Percentiles rank a stretch among this genome's conserved stretches.
These are phyloP conservation scores for Rhagonycha lutea DNA, from an alignment of 2,888 invertebrate species.

Conservation along the genomic window DNA sequence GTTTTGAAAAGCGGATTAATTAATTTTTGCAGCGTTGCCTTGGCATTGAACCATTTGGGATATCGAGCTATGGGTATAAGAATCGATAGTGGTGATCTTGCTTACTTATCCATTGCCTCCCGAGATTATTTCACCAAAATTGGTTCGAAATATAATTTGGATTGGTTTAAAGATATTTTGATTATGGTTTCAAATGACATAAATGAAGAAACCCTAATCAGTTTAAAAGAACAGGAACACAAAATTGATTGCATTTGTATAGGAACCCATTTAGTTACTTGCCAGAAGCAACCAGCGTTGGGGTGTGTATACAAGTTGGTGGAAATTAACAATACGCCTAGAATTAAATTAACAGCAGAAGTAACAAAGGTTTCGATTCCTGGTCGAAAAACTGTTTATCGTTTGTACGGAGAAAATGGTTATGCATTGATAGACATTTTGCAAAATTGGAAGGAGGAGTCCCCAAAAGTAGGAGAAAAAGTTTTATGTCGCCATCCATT, in stretches of 20 bases:
- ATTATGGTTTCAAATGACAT: slow-evolving; percentile 99
- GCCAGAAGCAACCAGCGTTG: slow-evolving; percentile 95
- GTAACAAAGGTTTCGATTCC: slow-evolving; percentile 98
- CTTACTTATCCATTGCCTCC: slow-evolving; percentile 88
- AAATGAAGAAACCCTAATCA: slow-evolving; percentile 96
- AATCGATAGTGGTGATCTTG: slow-evolving; percentile 96
- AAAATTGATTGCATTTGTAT: slow-evolving; percentile 95
- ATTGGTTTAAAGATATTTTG: slow-evolving; percentile 83
- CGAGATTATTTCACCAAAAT: slow-evolving; percentile 80
- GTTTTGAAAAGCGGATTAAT: slow-evolving; percentile 95
- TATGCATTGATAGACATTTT: slow-evolving; percentile 91
- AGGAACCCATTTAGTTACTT: slow-evolving; percentile 97
- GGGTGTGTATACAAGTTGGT: slow-evolving; percentile 98
- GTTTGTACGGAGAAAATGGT: slow-evolving; percentile 74
- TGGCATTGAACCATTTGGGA: slow-evolving; percentile 88
- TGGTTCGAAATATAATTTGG: slow-evolving; percentile 71
- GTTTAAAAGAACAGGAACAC: slow-evolving; percentile 95
- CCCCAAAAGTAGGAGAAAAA: slow-evolving; percentile 77
- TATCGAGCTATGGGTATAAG: slow-evolving; percentile 89
- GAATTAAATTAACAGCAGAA: slow-evolving; percentile 96
- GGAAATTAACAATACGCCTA: slow-evolving; percentile 85
- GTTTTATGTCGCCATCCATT: slow-evolving; percentile 96
- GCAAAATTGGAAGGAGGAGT: slow-evolving; percentile 76
- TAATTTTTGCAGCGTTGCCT: slow-evolving; percentile 94
- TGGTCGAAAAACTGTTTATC: slow-evolving; percentile 83